Evolutionary conservation across 2,797 vertebrate species (phyloP).

Genomic region (Scyliorhinus canicula): DNA sequence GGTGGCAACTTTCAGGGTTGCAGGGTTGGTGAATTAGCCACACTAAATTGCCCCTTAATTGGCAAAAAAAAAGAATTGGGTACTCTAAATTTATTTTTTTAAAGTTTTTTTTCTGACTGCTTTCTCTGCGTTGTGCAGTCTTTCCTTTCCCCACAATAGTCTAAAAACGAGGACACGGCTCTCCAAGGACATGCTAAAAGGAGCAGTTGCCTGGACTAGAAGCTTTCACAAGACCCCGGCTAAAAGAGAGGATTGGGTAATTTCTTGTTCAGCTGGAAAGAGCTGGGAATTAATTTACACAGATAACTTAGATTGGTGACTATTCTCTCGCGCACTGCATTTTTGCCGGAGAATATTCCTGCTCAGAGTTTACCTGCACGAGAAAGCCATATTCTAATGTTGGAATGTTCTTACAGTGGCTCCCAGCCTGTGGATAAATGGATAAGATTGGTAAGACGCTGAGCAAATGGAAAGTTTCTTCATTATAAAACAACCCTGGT

Average conservation of each 20-base stretch:
- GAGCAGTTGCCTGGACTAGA: background rate
- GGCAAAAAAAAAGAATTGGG: too few relatives aligned
- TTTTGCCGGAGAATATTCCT: background rate
- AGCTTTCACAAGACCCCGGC: background rate
- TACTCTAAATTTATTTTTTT: too few relatives aligned
- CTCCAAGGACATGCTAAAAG: background rate
- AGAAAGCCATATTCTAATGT: conserved; percentile 97
- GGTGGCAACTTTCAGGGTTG: too few relatives aligned
- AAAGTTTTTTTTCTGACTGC: background rate
- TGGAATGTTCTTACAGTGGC: conserved; percentile 96
- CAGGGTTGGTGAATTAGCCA: too few relatives aligned
- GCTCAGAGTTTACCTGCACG: conserved; percentile 73
- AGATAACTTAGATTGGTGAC: background rate
- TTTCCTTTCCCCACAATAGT: background rate
- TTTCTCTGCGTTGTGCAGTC: background rate
- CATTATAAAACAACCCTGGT: background rate
- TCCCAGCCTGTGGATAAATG: conserved; percentile 78
- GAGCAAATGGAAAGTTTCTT: background rate
- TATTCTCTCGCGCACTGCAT: background rate
- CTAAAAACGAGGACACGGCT: background rate
- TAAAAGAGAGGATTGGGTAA: background rate
- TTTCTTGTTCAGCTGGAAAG: background rate
- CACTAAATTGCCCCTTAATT: too few relatives aligned
- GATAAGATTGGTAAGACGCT: background rate
- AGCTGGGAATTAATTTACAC: too few relatives aligned